Evolutionary conservation across 2,797 vertebrate genomes (phyloP).

Genomic region (Setipinna tenuifilis): DNA sequence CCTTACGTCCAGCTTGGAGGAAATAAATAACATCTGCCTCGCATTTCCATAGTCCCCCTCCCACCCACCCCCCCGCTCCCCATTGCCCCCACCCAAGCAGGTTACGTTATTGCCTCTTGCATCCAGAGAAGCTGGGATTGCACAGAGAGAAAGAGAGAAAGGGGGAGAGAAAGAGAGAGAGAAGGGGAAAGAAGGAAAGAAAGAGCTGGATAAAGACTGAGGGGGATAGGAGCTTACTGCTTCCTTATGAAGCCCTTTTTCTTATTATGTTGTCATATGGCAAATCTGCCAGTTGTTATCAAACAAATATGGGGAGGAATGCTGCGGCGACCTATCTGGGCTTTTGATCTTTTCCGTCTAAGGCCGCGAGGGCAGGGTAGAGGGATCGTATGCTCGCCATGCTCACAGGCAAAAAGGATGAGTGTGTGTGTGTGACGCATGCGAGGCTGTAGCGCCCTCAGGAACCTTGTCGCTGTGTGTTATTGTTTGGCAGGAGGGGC

Average conservation of each 20-base stretch:
- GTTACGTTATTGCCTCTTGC: conserved; percentile 55
- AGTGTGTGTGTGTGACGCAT: conserved; percentile 20
- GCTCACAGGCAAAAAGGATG: conserved; percentile 41
- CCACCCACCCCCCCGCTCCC: too few relatives aligned
- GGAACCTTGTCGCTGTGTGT: conserved; percentile 65
- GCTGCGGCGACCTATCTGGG: conserved; percentile 60
- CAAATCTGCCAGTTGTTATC: conserved; percentile 66
- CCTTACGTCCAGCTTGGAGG: conserved; percentile 46
- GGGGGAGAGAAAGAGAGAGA: too few relatives aligned
- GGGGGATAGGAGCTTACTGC: conserved; percentile 55
- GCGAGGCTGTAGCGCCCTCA: conserved; percentile 59
- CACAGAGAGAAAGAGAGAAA: not conserved
- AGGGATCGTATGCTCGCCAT: conserved; percentile 32
- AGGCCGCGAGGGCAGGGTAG: conserved; percentile 49
- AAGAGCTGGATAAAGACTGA: not conserved
- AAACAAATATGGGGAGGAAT: conserved; percentile 67
- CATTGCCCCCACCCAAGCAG: conserved; percentile 29
- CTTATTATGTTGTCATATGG: conserved; percentile 63
- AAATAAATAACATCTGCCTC: conserved; percentile 62
- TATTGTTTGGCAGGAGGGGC: conserved; percentile 72
- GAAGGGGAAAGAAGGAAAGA: too few relatives aligned
- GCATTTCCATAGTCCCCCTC: conserved; percentile 57
- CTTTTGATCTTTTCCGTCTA: conserved; percentile 67
- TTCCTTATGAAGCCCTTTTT: conserved; percentile 55
- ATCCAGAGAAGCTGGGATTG: conserved; percentile 51